These are phyloP conservation scores for Caranx melampygus DNA, from an alignment of 2,113 vertebrate genomes.

Conservation along the genomic window DNA sequence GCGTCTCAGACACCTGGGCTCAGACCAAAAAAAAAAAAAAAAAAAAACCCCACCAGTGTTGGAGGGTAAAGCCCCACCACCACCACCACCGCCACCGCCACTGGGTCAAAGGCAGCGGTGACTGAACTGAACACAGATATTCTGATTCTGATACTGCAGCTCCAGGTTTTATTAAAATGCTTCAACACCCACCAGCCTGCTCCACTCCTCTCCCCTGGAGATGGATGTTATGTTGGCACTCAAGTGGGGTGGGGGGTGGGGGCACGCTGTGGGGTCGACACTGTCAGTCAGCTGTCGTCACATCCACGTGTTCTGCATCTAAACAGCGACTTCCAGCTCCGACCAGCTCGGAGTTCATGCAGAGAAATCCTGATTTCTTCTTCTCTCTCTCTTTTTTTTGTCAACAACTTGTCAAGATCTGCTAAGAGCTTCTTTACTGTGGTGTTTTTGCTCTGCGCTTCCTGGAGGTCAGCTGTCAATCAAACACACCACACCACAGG, in stretches of 20 bases:
- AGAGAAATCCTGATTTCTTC: constrained; percentile 5
- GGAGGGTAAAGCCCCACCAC: constrained; percentile 46
- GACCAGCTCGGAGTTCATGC: background rate
- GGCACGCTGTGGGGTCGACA: constrained; percentile 5
- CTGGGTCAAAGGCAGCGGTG: constrained; percentile 49
- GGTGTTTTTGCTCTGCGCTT: constrained; percentile 57
- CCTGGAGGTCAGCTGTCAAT: constrained; percentile 65
- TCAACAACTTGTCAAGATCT: constrained; percentile 58
- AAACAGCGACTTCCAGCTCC: constrained; percentile 22
- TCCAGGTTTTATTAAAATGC: constrained; percentile 51
- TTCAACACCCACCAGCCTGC: background rate
- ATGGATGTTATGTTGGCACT: constrained; percentile 26
- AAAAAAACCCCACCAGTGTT: constrained; percentile 51
- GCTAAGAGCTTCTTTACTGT: constrained; percentile 49
- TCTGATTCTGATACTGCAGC: constrained; percentile 50
- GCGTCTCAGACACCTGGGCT: constrained; percentile 69
- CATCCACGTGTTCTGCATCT: constrained; percentile 33
- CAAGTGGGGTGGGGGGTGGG: constrained; percentile 4
- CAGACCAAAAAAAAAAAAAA: constrained; percentile 63
- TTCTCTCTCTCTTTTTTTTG: constrained; percentile 41
- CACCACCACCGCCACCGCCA: constrained; percentile 48
- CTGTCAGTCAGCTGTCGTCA: constrained; percentile 35
- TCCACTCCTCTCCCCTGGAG: background rate
- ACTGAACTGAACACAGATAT: constrained; percentile 52
- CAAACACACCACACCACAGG: constrained; percentile 1